phyloP scores from a whole-genome alignment of 2,113 vertebrate species.

The Nothoprocta pentlandii region DNA sequence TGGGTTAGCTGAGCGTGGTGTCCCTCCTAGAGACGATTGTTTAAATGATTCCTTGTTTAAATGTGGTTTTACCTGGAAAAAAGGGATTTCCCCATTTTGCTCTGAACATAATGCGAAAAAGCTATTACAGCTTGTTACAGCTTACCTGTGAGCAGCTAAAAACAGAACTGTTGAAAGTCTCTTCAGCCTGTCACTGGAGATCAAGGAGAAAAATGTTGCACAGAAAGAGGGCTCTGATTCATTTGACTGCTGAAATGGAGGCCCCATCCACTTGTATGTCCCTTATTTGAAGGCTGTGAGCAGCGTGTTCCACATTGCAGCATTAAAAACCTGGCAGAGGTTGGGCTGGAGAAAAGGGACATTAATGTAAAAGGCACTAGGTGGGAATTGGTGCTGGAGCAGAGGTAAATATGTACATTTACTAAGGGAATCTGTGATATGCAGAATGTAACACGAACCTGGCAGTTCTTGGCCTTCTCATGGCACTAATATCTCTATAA shows the following conservation, averaged over 20 bases:
- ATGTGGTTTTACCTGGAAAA: neutral
- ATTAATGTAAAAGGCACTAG: neutral
- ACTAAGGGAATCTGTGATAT: neutral
- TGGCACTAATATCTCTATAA: constrained; percentile 60
- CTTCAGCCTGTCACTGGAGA: neutral
- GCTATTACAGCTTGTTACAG: constrained; percentile 7
- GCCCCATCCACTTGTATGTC: neutral
- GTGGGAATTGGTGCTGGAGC: neutral
- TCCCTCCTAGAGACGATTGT: neutral
- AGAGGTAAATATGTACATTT: constrained; percentile 37
- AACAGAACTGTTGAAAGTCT: constrained; percentile 4
- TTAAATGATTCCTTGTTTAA: neutral
- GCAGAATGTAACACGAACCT: constrained; percentile 11
- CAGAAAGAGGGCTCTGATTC: neutral
- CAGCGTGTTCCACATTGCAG: neutral
- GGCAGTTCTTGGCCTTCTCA: constrained; percentile 5
- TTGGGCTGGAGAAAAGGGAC: neutral
- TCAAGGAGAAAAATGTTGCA: neutral
- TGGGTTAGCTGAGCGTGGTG: neutral
- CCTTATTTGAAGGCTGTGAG: neutral
- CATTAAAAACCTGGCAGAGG: neutral
- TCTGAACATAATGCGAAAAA: constrained; percentile 11
- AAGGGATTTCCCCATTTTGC: constrained; percentile 21
- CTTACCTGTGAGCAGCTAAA: neutral
- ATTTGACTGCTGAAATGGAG: neutral